Evolutionary conservation across 1,140 invertebrate genomes (phyloP).

Genomic region (Plutomurus gul): DNA sequence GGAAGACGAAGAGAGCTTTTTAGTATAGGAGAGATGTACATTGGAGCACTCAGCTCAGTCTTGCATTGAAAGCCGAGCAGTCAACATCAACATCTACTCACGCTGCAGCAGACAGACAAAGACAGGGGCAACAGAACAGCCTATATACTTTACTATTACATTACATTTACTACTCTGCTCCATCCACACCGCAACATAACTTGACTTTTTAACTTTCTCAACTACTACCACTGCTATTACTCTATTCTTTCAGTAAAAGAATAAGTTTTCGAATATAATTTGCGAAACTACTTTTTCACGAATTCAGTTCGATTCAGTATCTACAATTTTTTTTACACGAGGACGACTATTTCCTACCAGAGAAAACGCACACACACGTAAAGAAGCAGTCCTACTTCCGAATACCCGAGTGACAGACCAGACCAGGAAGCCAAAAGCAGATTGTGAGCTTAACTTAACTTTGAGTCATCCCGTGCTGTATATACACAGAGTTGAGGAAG

Average conservation of each 20-base stretch:
- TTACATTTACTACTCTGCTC: background rate
- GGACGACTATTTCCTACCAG: too few species aligned
- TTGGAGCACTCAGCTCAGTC: slow-evolving; percentile 30
- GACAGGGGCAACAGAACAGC: slow-evolving; percentile 1
- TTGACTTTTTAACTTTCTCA: slow-evolving; percentile 23
- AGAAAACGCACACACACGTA: too few species aligned
- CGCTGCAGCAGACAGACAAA: slow-evolving; percentile 27
- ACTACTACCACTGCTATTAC: background rate
- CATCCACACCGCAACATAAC: slow-evolving; percentile 9
- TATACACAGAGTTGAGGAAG: background rate
- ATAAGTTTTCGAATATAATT: background rate
- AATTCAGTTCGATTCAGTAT: too few species aligned
- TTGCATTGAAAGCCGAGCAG: slow-evolving; percentile 41
- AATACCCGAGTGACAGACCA: background rate
- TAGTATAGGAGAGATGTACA: background rate
- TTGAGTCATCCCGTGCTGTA: background rate
- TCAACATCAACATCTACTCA: slow-evolving; percentile 39
- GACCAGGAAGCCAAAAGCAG: background rate
- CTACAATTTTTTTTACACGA: too few species aligned
- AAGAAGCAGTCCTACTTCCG: too few species aligned
- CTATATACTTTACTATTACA: background rate
- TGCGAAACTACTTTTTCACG: too few species aligned
- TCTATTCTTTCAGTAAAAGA: background rate
- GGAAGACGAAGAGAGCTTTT: background rate
- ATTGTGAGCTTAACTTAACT: slow-evolving; percentile 4